Percentiles rank a stretch among this genome's conserved stretches.
These are phyloP conservation scores for Dendroctonus ponderosae DNA, from an alignment of 1,140 invertebrate species.

Conservation along the genomic window DNA sequence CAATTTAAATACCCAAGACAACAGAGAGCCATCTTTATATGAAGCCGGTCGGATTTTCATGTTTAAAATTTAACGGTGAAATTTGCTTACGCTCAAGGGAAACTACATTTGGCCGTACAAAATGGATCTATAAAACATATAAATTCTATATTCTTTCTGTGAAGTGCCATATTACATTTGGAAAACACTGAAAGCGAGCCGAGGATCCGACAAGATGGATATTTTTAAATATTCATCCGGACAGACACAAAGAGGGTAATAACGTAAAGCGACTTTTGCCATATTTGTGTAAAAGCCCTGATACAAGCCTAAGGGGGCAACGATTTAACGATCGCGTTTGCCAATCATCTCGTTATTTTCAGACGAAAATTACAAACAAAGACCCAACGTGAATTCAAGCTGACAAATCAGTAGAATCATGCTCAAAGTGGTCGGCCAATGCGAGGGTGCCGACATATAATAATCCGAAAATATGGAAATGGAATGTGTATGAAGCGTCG, in stretches of 20 bases:
- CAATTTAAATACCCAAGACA: slow-evolving; percentile 24
- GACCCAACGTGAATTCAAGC: too few species aligned
- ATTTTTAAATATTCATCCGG: slow-evolving; percentile 50
- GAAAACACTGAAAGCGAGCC: slow-evolving; percentile 37
- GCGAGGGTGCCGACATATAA: slow-evolving; percentile 15
- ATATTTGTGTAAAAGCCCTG: slow-evolving; percentile 35
- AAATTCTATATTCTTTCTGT: slow-evolving; percentile 46
- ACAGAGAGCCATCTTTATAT: slow-evolving; percentile 11
- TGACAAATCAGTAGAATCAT: not conserved
- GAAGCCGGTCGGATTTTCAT: slow-evolving; percentile 29
- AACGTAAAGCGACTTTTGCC: slow-evolving; percentile 50
- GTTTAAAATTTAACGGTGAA: slow-evolving; percentile 34
- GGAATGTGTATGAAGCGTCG: slow-evolving; percentile 35
- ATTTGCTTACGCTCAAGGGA: slow-evolving; percentile 37
- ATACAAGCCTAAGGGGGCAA: slow-evolving; percentile 10
- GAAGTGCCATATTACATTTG: slow-evolving; percentile 42
- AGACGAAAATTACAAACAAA: not conserved
- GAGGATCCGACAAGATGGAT: slow-evolving; percentile 43
- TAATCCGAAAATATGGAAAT: slow-evolving; percentile 32
- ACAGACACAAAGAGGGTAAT: slow-evolving; percentile 50
- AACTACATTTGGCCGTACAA: slow-evolving; percentile 40
- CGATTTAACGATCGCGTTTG: slow-evolving; percentile 3
- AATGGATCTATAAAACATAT: slow-evolving; percentile 43
- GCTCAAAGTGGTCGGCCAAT: not conserved
- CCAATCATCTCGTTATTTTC: not conserved